A percentile compares a stretch with the other conserved stretches of the same genome.
phyloP scores from a whole-genome alignment of 2,113 vertebrate genomes.

The Leuciscus idus region DNA sequence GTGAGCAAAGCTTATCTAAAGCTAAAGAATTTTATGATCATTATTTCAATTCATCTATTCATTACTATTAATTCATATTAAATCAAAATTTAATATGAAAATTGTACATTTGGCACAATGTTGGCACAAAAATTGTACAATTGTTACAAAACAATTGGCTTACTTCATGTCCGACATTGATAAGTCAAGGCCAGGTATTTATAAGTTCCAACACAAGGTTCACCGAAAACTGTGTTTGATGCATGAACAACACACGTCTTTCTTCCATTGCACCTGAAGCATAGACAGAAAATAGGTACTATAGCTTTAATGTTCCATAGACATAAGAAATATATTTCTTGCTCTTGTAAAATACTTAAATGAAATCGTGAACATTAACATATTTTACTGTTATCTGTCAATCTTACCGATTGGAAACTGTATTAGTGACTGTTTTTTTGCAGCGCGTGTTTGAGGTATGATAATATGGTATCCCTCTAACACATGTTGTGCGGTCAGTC shows the following conservation, averaged over 20 bases:
- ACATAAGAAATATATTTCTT: background rate
- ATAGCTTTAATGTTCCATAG: background rate
- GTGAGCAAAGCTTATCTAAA: background rate
- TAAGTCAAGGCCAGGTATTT: slow-evolving; percentile 28
- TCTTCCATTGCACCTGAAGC: slow-evolving; percentile 1
- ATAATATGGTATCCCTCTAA: background rate
- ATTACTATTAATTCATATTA: no score
- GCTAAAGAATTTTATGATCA: background rate
- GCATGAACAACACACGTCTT: background rate
- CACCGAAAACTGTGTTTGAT: slow-evolving; percentile 9
- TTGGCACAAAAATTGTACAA: no score
- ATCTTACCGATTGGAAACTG: background rate
- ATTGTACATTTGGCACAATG: no score
- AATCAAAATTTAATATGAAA: background rate
- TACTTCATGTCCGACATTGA: background rate
- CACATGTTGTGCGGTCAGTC: background rate
- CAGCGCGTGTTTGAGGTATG: background rate
- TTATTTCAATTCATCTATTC: background rate
- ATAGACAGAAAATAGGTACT: background rate
- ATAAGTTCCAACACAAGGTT: slow-evolving; percentile 22
- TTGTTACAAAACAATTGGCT: background rate
- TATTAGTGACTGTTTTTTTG: background rate
- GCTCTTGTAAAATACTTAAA: background rate
- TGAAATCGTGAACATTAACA: background rate
- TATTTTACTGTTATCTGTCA: background rate